Percentiles rank a stretch among this genome's conserved stretches.
phyloP scores from a whole-genome alignment of 2,888 invertebrate genomes.

The Lycia hirtaria region DNA sequence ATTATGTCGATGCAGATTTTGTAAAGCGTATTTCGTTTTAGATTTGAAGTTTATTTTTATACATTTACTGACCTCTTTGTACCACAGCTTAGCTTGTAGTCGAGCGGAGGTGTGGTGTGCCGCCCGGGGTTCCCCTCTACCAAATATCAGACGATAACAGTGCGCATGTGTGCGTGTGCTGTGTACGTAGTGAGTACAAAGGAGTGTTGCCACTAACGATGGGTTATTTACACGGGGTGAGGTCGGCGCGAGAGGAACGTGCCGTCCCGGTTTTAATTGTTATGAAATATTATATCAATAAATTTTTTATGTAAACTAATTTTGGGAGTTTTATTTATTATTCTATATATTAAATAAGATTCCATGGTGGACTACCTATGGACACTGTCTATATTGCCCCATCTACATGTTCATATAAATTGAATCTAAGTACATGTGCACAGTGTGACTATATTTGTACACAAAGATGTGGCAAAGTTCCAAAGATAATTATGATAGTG shows the following conservation, averaged over 20 bases:
- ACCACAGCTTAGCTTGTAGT: slow-evolving; percentile 6
- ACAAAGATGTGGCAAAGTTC: too few relatives aligned
- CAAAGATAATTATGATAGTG: too few relatives aligned
- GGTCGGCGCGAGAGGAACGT: slow-evolving; percentile 47
- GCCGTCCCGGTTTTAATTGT: slow-evolving; percentile 67
- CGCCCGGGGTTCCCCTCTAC: slow-evolving; percentile 52
- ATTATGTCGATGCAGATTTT: slow-evolving; percentile 46
- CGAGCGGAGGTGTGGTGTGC: slow-evolving; percentile 25
- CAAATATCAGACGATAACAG: slow-evolving; percentile 58
- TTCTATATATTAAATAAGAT: too few relatives aligned
- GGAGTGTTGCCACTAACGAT: slow-evolving; percentile 50
- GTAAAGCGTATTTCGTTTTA: slow-evolving; percentile 52
- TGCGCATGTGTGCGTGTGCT: slow-evolving; percentile 43
- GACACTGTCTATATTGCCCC: too few relatives aligned
- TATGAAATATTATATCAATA: slow-evolving; percentile 84
- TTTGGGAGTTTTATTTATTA: slow-evolving; percentile 34
- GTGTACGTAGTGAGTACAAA: slow-evolving; percentile 65
- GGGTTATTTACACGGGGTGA: slow-evolving; percentile 42
- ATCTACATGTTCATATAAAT: too few relatives aligned
- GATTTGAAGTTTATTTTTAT: slow-evolving; percentile 54
- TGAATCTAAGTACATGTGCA: too few relatives aligned
- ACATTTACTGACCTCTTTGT: slow-evolving; percentile 46
- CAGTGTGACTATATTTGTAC: too few relatives aligned
- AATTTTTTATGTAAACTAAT: slow-evolving; percentile 77
- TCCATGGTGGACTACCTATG: too few relatives aligned